Evolutionary conservation across 1,140 invertebrate species (phyloP).

Genomic region (Caerostris extrusa): DNA sequence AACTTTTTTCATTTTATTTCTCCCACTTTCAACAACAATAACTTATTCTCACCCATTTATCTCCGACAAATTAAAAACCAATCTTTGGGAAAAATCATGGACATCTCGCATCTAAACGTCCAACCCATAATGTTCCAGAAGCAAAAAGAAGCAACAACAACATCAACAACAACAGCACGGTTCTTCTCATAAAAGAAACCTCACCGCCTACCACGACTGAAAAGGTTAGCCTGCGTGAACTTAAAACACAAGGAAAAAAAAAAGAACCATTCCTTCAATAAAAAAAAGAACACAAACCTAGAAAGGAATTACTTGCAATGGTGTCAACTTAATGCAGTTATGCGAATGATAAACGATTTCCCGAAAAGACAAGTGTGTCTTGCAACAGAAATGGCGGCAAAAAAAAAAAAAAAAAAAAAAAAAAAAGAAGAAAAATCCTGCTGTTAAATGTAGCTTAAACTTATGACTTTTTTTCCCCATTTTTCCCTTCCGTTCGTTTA

Average conservation of each 20-base stretch:
- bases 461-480: conserved; percentile 1
- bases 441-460: conserved; percentile 66
- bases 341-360: conserved; percentile 51
- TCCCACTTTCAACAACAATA: neutral
- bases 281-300: conserved; percentile 25
- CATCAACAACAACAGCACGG: too few species aligned
- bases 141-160: neutral
- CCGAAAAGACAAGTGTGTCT: conserved; percentile 51
- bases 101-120: neutral
- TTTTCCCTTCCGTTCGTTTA: conserved; percentile 51
- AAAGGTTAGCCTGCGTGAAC: conserved; percentile 8
- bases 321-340: conserved; percentile 65
- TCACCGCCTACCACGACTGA: neutral
- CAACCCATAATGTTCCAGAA: neutral
- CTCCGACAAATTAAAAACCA: conserved; percentile 13
- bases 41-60: neutral
- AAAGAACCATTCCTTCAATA: neutral
- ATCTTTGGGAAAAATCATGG: neutral
- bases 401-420: conserved; percentile 14
- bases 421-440: neutral
- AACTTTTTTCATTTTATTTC: too few species aligned
- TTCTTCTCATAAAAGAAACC: neutral
- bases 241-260: conserved; percentile 1
- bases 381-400: neutral
- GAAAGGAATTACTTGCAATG: conserved; percentile 53